A percentile compares a stretch with the other conserved stretches of the same genome.
Conservation (phyloP, 30 jellyfish, hydroid and myxozoan species). For the Rhopilema esculentum region DNA sequence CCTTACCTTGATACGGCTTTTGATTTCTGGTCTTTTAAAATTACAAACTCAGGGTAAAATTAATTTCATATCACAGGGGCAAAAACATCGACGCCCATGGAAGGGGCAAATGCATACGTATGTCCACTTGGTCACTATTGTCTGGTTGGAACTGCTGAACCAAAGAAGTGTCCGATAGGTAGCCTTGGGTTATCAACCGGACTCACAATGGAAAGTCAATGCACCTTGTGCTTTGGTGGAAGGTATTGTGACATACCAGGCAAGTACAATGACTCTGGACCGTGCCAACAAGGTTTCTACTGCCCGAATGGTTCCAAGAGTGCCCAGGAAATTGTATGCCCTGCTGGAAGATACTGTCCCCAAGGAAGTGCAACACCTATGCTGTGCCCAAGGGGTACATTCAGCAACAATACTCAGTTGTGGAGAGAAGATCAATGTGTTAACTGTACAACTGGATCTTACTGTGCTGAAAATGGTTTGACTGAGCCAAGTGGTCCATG, state of each 20-base stretch:
- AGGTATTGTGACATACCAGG: slow-evolving; percentile 92
- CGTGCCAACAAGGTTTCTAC: slow-evolving; percentile 84
- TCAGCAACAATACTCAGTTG: slow-evolving; percentile 73
- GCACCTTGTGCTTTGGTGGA: slow-evolving; percentile 96
- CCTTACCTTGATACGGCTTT: no score
- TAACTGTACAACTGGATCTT: slow-evolving; percentile 85
- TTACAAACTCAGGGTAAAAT: no score
- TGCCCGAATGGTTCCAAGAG: slow-evolving; percentile 96
- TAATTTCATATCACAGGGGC: slow-evolving; percentile 82
- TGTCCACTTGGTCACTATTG: slow-evolving; percentile 97
- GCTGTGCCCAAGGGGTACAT: slow-evolving; percentile 92
- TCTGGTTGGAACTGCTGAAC: slow-evolving; percentile 91
- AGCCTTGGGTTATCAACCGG: slow-evolving; percentile 77
- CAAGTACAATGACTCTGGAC: slow-evolving; percentile 69
- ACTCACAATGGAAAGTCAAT: slow-evolving; percentile 63
- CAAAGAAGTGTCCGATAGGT: slow-evolving; percentile 91
- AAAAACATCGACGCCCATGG: slow-evolving; percentile 89
- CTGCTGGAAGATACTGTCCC: slow-evolving; percentile 95
- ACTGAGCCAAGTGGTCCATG: slow-evolving; percentile 92
- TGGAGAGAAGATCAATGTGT: slow-evolving; percentile 79
- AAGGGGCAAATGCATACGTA: slow-evolving; percentile 88
- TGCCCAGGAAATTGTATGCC: slow-evolving; percentile 85
- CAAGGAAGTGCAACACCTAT: slow-evolving; percentile 83
- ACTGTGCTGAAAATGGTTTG: slow-evolving; percentile 84
- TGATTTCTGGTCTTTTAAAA: no score